Conservation (phyloP, 2,113 vertebrate genomes). For the Anarrhichthys ocellatus region DNA sequence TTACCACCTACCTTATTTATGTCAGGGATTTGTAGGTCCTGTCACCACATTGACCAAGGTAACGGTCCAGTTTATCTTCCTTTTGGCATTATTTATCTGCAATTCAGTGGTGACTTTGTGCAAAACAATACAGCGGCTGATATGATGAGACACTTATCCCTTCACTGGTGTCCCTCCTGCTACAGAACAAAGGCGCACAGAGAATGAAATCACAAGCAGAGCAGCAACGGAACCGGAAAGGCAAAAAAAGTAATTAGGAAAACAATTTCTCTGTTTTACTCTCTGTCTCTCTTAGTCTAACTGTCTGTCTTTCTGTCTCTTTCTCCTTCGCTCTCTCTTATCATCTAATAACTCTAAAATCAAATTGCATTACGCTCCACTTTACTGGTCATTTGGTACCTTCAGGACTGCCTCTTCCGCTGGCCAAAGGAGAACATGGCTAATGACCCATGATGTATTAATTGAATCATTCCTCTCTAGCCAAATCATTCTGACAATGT, state of each 20-base stretch:
- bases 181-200: constrained; percentile 34
- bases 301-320: constrained; percentile 19
- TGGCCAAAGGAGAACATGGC: constrained; percentile 62
- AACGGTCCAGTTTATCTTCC: constrained; percentile 59
- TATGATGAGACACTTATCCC: constrained; percentile 44
- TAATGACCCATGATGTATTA: constrained; percentile 81
- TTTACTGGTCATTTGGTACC: constrained; percentile 73
- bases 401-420: constrained; percentile 55
- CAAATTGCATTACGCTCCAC: constrained; percentile 77
- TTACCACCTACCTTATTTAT: constrained; percentile 32
- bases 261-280: constrained; percentile 45
- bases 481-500: constrained; percentile 81
- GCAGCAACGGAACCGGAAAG: constrained; percentile 19
- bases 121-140: constrained; percentile 46
- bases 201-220: constrained; percentile 41
- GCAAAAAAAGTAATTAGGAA: constrained; percentile 51
- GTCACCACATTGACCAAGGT: constrained; percentile 39
- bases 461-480: constrained; percentile 77
- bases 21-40: constrained; percentile 20
- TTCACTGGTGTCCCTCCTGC: constrained; percentile 24
- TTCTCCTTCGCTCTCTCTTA: constrained; percentile 24
- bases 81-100: constrained; percentile 44
- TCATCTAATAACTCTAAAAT: constrained; percentile 76
- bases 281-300: not conserved
- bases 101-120: constrained; percentile 51